These are phyloP conservation scores for Gisinianus flammeolus DNA, from an alignment of 2,888 invertebrate species.

Conservation along the genomic window DNA sequence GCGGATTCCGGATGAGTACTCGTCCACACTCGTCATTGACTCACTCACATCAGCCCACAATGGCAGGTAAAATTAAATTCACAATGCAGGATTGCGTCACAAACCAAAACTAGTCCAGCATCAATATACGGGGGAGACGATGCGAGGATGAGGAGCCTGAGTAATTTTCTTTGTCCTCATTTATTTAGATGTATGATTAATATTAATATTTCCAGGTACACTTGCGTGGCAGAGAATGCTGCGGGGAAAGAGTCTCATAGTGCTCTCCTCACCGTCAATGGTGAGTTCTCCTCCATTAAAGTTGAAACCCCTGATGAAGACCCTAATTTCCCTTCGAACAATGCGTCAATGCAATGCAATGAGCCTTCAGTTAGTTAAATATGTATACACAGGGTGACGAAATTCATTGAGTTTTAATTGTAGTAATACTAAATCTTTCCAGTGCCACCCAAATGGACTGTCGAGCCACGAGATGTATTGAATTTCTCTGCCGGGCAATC, in stretches of 20 bases:
- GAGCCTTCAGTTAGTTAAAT: too few relatives aligned
- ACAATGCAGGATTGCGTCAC: too few relatives aligned
- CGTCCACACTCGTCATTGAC: conserved; percentile 83
- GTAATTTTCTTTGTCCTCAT: background rate
- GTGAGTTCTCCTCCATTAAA: conserved; percentile 61
- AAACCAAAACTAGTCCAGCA: conserved; percentile 1
- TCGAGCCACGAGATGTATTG: conserved; percentile 78
- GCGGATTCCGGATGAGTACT: conserved; percentile 73
- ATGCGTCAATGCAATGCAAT: too few relatives aligned
- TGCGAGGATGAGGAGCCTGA: too few relatives aligned
- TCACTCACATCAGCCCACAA: conserved; percentile 83
- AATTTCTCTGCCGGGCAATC: conserved; percentile 83
- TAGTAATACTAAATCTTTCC: conserved; percentile 55
- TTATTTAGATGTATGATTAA: background rate
- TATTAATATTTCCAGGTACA: conserved; percentile 60
- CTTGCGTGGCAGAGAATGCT: conserved; percentile 88
- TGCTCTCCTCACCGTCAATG: conserved; percentile 81
- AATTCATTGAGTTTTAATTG: too few relatives aligned
- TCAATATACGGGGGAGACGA: too few relatives aligned
- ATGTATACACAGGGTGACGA: too few relatives aligned
- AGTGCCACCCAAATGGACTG: conserved; percentile 90
- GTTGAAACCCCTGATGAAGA: background rate
- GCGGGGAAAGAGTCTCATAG: conserved; percentile 80
- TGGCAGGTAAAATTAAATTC: conserved; percentile 69
- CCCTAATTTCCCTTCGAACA: too few relatives aligned